These are phyloP conservation scores for Temnothorax ravouxi DNA, from an alignment of 2,888 invertebrate species.

Conservation along the genomic window DNA sequence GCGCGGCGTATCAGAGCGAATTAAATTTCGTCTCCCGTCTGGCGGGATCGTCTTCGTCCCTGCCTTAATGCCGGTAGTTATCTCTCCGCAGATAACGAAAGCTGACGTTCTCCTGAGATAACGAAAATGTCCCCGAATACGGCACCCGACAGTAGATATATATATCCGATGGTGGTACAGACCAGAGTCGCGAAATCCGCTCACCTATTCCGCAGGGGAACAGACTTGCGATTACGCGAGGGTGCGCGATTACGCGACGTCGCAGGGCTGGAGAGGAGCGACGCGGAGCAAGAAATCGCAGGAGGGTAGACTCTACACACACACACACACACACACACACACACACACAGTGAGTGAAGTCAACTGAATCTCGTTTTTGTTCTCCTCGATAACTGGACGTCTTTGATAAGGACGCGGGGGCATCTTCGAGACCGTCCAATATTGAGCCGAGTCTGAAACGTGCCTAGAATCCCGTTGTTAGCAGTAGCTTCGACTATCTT, in stretches of 20 bases:
- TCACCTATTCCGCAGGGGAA: conserved; percentile 34
- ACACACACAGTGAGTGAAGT: conserved; percentile 24
- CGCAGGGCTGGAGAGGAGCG: neutral
- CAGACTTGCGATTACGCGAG: conserved; percentile 47
- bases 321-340: neutral
- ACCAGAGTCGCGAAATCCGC: conserved; percentile 47
- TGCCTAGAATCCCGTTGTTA: conserved; percentile 51
- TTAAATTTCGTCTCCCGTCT: conserved; percentile 76
- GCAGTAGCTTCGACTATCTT: conserved; percentile 10
- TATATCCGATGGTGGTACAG: conserved; percentile 47
- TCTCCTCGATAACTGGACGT: conserved; percentile 44
- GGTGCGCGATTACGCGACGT: conserved; percentile 49
- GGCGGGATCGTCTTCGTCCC: conserved; percentile 62
- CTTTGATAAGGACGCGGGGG: conserved; percentile 53
- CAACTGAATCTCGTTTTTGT: conserved; percentile 53
- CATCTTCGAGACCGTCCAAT: conserved; percentile 50
- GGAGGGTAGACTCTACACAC: conserved; percentile 7
- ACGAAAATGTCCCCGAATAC: conserved; percentile 73
- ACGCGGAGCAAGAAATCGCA: conserved; percentile 54
- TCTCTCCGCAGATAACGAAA: conserved; percentile 79
- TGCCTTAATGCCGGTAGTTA: conserved; percentile 67
- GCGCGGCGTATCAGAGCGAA: conserved; percentile 69
- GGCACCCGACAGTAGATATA: conserved; percentile 53
- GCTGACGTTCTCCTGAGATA: conserved; percentile 80
- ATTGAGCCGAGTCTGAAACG: conserved; percentile 54